These are phyloP conservation scores for Meteorus sp. DNA, from an alignment of 1,140 invertebrate genomes.

Conservation along the genomic window DNA sequence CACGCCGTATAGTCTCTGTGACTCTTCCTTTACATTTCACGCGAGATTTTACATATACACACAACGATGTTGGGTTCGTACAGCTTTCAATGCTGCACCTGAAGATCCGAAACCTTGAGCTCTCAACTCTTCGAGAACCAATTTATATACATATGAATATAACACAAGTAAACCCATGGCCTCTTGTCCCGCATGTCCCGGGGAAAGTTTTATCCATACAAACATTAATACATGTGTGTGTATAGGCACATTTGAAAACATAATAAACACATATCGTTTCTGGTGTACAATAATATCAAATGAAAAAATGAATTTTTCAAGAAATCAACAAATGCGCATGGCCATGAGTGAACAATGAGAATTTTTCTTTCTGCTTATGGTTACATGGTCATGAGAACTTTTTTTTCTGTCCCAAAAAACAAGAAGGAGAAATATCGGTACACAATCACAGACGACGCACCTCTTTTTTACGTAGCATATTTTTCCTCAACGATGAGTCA, in stretches of 20 bases:
- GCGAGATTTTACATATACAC: constrained; percentile 31
- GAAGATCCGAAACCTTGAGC: constrained; percentile 1
- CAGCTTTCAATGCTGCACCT: neutral
- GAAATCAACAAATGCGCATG: neutral
- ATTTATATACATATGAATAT: too few species aligned
- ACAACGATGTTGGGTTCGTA: too few species aligned
- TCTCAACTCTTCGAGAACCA: too few species aligned
- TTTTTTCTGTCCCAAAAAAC: too few species aligned
- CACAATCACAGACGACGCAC: too few species aligned
- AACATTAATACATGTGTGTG: constrained; percentile 2
- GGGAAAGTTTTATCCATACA: too few species aligned
- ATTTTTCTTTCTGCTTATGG: neutral
- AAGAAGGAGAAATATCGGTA: too few species aligned
- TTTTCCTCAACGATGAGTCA: too few species aligned
- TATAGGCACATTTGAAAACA: neutral
- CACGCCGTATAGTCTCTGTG: too few species aligned
- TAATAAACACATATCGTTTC: neutral
- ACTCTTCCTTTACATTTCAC: neutral
- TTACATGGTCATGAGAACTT: neutral
- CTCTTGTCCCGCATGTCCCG: constrained; percentile 8
- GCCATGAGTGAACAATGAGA: constrained; percentile 3
- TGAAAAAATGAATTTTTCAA: neutral
- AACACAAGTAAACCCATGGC: too few species aligned
- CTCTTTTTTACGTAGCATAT: too few species aligned
- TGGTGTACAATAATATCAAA: neutral